Percentiles rank a stretch among this genome's conserved stretches.
phyloP scores from a whole-genome alignment of 2,888 invertebrate genomes.

The Bugula neritina region DNA sequence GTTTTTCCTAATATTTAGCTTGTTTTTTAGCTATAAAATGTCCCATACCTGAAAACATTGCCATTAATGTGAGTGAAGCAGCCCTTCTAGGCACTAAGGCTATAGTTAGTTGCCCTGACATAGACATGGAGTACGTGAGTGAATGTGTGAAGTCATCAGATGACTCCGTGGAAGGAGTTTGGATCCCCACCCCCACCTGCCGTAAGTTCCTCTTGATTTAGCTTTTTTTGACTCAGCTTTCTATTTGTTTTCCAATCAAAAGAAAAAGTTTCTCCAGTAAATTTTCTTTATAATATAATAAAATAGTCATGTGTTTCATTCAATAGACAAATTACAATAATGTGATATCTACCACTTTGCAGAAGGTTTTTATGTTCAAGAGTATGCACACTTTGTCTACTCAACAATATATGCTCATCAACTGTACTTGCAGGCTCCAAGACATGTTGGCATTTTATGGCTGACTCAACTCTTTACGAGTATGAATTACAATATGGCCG shows the following conservation, averaged over 20 bases:
- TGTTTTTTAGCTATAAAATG: neutral
- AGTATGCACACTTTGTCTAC: no score
- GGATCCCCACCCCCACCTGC: neutral
- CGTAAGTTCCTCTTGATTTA: neutral
- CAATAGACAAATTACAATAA: no score
- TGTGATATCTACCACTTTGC: no score
- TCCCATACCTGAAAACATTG: neutral
- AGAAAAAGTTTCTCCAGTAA: no score
- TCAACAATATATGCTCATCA: no score
- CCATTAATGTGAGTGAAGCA: neutral
- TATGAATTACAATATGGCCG: constrained; percentile 19
- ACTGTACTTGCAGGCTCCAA: neutral
- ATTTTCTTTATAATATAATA: no score
- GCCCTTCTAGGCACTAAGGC: neutral
- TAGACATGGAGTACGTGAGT: neutral
- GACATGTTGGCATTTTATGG: constrained; percentile 4
- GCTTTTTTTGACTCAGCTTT: no score
- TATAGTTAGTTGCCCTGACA: neutral
- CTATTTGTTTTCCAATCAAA: no score
- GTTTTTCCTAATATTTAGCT: no score
- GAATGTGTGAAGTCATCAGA: neutral
- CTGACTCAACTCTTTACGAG: neutral
- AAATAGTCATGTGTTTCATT: no score
- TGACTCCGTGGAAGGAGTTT: neutral
- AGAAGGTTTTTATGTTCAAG: no score